phyloP scores from a whole-genome alignment of 2,888 invertebrate genomes.

The Amphipyra berbera region DNA sequence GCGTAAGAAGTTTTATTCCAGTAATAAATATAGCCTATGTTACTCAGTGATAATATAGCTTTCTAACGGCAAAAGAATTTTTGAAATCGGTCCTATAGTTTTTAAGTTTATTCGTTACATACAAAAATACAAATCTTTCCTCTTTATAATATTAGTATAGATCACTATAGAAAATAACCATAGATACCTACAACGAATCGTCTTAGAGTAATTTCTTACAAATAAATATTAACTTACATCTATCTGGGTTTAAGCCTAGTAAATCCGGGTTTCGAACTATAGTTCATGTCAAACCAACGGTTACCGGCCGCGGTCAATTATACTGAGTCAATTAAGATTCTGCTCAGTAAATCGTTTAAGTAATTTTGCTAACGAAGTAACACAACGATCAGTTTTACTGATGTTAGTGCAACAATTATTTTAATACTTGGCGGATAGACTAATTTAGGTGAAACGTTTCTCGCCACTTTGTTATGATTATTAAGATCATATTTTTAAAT shows the following conservation, averaged over 20 bases:
- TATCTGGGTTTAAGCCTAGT: not conserved
- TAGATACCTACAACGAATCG: not conserved
- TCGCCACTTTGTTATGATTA: too few species aligned
- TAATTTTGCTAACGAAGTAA: conserved; percentile 46
- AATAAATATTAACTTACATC: not conserved
- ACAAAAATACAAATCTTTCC: too few species aligned
- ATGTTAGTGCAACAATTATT: conserved; percentile 22
- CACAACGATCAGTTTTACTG: conserved; percentile 5
- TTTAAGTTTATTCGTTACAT: too few species aligned
- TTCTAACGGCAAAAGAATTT: too few species aligned
- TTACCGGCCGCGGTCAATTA: conserved; percentile 21
- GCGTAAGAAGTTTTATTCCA: too few species aligned
- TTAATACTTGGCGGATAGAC: not conserved
- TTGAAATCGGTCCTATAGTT: too few species aligned
- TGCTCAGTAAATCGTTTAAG: conserved; percentile 30
- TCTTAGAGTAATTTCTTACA: not conserved
- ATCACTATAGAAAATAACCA: too few species aligned
- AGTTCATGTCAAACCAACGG: conserved; percentile 11
- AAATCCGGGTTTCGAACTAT: conserved; percentile 27
- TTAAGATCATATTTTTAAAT: too few species aligned
- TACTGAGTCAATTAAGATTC: conserved; percentile 36
- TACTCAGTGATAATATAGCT: too few species aligned
- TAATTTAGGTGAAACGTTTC: not conserved
- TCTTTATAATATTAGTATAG: too few species aligned
- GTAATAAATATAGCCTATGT: too few species aligned